Base-by-base conservation (phyloP, 2,888 invertebrate genomes). In the Cataglyphis livida region DNA sequence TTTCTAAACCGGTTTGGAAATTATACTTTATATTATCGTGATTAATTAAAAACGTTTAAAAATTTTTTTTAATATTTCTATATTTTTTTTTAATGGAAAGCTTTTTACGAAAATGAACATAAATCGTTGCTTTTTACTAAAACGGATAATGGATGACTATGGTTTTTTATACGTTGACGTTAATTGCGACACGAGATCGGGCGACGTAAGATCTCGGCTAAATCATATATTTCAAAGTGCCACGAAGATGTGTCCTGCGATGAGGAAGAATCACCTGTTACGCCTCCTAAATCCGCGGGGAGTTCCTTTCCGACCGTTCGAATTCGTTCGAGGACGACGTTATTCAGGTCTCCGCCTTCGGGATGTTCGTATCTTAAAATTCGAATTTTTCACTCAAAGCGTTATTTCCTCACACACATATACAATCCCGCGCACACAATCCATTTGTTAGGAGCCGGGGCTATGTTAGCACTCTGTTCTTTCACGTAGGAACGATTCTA, bases 211-310 rank as follows among this genome's bases (percentile, higher is more conserved):
- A 48, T 68, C 78, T 35, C 41, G 57, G 44, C n/a, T 61, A 51
- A 68, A 51, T 68, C 78, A 48, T 68, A 48, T 68, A 78, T 76
- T 76, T 76, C 68, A 76, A 54, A 84, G n/a, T 68, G 74, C 57
- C 28, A 70, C 62, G 21, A 28, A 51, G 68, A 79, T 57, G 66
- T 74, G 74, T 38, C 70, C 70, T n/a, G 44, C 74, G 73, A 70
- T 54, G 57, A 78, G 62, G 75, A 87, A 84, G 86, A 84, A 84
- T 88, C 88, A 86, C 88, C 84, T 82, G 88, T 84, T 88, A 85
- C 84, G 79, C 76, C 54, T 64, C 70, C 59, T 61, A 70, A 81
- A 83, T 85, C 86, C 65, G 57, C n/a, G n/a, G 83, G 84, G 88
- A 85, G 82, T 83, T 86, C 75, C 84, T 28, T 70, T 57, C 32